These are phyloP conservation scores for Desmophyllum pertusum DNA, from an alignment of 92 coral and sea anemone species.

Conservation along the genomic window DNA sequence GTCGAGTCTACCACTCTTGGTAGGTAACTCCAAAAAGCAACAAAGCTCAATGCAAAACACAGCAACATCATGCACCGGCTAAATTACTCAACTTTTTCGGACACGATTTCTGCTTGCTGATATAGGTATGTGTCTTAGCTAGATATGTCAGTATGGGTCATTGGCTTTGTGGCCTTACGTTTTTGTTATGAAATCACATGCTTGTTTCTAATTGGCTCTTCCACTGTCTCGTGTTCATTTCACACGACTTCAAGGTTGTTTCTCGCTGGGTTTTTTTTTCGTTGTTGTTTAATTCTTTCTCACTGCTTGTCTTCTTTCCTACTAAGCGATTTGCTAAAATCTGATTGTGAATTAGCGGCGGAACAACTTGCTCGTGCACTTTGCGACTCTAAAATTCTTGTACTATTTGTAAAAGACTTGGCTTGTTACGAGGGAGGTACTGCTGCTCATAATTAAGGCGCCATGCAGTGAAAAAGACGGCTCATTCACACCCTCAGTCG, in stretches of 20 bases:
- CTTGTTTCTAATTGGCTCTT: background rate
- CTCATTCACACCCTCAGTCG: too few species aligned
- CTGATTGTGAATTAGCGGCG: background rate
- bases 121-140: too few species aligned
- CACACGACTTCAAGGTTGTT: background rate
- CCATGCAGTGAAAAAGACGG: background rate
- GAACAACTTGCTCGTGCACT: background rate
- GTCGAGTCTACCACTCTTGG: background rate
- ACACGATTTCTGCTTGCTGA: too few species aligned
- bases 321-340: background rate
- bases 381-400: background rate
- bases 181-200: background rate
- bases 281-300: too few species aligned
- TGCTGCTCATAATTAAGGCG: too few species aligned
- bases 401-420: background rate
- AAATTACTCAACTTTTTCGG: background rate
- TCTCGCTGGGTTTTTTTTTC: too few species aligned
- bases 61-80: conserved; percentile 3
- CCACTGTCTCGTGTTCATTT: background rate
- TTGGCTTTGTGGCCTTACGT: background rate
- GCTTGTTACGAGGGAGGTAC: background rate
- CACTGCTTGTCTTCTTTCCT: background rate
- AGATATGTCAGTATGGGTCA: background rate
- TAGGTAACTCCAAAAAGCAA: background rate
- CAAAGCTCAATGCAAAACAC: background rate